Percentiles rank a stretch among this genome's conserved stretches.
Conservation (phyloP, 2,888 invertebrate species). For the Lycocerus yunnanus region DNA sequence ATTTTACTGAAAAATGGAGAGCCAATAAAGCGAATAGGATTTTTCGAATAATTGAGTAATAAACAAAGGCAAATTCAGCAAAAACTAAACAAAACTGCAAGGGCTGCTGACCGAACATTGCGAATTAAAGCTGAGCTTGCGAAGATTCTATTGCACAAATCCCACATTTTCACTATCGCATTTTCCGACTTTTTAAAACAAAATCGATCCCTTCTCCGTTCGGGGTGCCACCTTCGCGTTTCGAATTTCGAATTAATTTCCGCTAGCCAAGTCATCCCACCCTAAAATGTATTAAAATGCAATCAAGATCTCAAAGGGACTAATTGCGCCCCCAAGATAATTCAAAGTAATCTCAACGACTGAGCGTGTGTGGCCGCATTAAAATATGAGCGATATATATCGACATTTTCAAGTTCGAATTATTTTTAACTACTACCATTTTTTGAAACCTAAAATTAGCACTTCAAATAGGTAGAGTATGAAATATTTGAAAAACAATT, state of each 20-base stretch:
- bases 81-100: slow-evolving; percentile 34
- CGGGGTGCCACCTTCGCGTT: not conserved
- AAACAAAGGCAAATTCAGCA: slow-evolving; percentile 41
- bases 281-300: not conserved
- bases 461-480: not conserved
- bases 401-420: not conserved
- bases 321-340: not conserved
- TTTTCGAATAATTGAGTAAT: slow-evolving; percentile 41
- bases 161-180: not conserved
- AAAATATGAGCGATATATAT: not conserved
- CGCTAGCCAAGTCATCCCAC: not conserved
- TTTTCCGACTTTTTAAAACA: not conserved
- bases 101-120: slow-evolving; percentile 27
- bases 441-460: not conserved
- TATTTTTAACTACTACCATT: not conserved
- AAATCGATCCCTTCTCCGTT: not conserved
- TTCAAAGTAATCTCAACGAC: not conserved
- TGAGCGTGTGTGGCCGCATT: not conserved
- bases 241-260: not conserved
- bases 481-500: not conserved
- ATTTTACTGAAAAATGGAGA: slow-evolving; percentile 26
- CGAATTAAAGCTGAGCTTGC: slow-evolving; percentile 21
- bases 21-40: slow-evolving; percentile 33
- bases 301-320: not conserved
- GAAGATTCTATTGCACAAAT: slow-evolving; percentile 18